phyloP scores from a whole-genome alignment of 2,888 invertebrate species.

The Myathropa florea region DNA sequence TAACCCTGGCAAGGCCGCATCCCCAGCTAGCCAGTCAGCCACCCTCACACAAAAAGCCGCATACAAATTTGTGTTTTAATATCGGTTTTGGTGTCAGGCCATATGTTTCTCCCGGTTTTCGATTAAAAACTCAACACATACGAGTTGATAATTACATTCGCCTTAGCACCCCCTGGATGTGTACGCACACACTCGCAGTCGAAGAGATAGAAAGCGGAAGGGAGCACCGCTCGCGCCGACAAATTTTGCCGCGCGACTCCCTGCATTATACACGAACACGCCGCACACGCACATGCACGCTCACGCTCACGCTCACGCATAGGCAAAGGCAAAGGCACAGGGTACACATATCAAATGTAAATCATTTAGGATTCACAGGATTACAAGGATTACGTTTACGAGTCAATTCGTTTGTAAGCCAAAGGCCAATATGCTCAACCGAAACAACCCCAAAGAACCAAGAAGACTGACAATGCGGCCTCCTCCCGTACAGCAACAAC shows the following conservation, averaged over 20 bases:
- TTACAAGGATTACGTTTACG: slow-evolving; percentile 71
- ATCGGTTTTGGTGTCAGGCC: slow-evolving; percentile 69
- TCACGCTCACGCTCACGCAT: neutral
- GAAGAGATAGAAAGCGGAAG: slow-evolving; percentile 13
- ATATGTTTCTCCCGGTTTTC: slow-evolving; percentile 65
- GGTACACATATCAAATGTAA: slow-evolving; percentile 70
- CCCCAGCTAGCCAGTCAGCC: neutral
- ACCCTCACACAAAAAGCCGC: slow-evolving; percentile 36
- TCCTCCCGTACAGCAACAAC: slow-evolving; percentile 6
- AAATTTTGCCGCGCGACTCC: slow-evolving; percentile 42
- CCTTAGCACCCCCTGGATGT: slow-evolving; percentile 11
- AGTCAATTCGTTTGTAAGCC: slow-evolving; percentile 70
- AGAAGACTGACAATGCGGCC: slow-evolving; percentile 44
- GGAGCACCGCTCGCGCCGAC: slow-evolving; percentile 23
- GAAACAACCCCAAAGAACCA: slow-evolving; percentile 45
- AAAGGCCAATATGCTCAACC: slow-evolving; percentile 61
- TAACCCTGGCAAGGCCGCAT: slow-evolving; percentile 51
- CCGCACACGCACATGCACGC: neutral
- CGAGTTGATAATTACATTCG: slow-evolving; percentile 48
- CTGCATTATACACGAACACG: slow-evolving; percentile 1
- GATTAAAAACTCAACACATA: slow-evolving; percentile 65
- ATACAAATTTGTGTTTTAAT: slow-evolving; percentile 66
- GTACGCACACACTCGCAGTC: neutral
- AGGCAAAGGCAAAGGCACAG: neutral
- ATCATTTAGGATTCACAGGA: slow-evolving; percentile 71